Percentiles rank a stretch among this genome's conserved stretches.
These are phyloP conservation scores for Crocuta crocuta DNA, from an alignment of 2,113 vertebrate species.

Conservation along the genomic window DNA sequence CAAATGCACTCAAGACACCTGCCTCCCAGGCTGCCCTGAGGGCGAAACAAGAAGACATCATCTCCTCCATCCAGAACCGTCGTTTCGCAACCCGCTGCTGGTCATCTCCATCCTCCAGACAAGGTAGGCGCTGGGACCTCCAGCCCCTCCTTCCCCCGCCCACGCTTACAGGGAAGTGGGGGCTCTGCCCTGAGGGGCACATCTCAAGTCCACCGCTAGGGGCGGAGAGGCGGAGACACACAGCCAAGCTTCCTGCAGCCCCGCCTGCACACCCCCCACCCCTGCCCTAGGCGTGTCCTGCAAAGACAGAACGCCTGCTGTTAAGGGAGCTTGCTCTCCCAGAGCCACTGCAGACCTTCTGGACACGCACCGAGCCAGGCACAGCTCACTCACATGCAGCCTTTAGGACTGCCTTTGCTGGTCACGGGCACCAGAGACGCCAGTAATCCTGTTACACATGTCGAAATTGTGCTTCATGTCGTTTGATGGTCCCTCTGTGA, in stretches of 20 bases:
- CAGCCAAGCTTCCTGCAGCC: neutral
- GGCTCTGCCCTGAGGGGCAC: neutral
- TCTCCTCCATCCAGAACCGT: accelerated
- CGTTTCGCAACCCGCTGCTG: accelerated
- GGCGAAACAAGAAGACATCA: neutral
- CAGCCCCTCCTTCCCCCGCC: too few species aligned
- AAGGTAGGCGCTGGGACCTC: neutral
- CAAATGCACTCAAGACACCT: neutral
- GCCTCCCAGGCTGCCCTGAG: neutral
- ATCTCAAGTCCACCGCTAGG: accelerated
- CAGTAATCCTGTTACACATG: neutral
- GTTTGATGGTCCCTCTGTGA: neutral
- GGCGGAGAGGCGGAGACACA: neutral
- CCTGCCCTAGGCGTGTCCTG: neutral
- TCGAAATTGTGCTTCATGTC: neutral
- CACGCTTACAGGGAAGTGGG: neutral
- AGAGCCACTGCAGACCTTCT: neutral
- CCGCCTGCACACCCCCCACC: accelerated
- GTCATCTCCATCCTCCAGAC: neutral
- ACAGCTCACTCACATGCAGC: accelerated
- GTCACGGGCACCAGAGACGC: neutral
- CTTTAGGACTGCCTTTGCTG: neutral
- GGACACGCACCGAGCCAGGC: accelerated
- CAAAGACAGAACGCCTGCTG: accelerated
- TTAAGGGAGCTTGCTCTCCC: neutral